Evolutionary conservation across 2,113 vertebrate genomes (phyloP), one percentile per base, ranked within the genome.

Genomic region (Paradoxurus hermaphroditus): DNA sequence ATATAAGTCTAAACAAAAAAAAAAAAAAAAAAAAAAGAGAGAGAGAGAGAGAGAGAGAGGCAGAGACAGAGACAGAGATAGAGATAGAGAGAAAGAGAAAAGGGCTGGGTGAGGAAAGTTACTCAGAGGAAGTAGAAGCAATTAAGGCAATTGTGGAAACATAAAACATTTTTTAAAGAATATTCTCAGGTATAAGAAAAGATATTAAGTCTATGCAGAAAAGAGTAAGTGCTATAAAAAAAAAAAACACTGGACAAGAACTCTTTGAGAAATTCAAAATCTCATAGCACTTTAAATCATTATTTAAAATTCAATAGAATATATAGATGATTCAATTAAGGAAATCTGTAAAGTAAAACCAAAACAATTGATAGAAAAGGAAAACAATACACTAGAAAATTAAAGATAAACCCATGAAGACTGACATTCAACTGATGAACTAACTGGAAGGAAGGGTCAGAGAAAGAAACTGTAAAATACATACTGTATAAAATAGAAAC

Each of bases 361-460:
- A 46, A 75, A 85, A 93, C 92, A 86, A 46, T 6, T 6, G 16
- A 39, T 67, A 2, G 39, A 83, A 73, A 97, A 19, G 25, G 31
- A 53, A 94, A 92, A 83, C 27, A 86, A 27, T 62, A 85, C 70
- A 18, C 49, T 73, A 62, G 56, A 90, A 86, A 95, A 93, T 88
- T 85, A 88, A 93, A 46, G 44, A 82, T 44, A 77, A 96, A 59
- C 34, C 4, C 65, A 79, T 67, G 18, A 63, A 90, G 34, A 70
- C 34, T 51, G 39, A 27, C 31, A 62, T 59, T 34, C 67, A 94
- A 51, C 9, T 63, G 19, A 90, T 86, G 36, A 90, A 10, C 53
- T 67, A 91, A 79, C 36, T 4, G 13, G 46, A 90, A 85, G 36
- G 21, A 92, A 96, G 29, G 29, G 91, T 91, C 31, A 81, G 27